Percentiles rank a stretch among this genome's conserved stretches.
Evolutionary conservation across 2,113 vertebrate species (phyloP).

Genomic region (Vimba vimba): DNA sequence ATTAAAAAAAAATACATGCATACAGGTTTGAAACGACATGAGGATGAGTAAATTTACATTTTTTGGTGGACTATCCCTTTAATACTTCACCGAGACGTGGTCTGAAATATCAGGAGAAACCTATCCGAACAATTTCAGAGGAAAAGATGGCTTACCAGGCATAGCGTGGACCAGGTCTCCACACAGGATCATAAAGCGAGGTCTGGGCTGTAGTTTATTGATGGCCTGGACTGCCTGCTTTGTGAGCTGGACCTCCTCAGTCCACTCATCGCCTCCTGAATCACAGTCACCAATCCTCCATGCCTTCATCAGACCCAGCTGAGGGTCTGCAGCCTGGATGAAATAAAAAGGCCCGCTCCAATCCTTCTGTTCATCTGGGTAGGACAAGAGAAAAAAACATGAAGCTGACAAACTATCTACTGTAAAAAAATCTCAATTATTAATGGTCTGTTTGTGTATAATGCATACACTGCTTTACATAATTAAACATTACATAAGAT

Average conservation of each 20-base stretch:
- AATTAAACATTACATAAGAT: constrained; percentile 52
- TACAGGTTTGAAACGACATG: no score
- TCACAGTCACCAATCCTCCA: constrained; percentile 83
- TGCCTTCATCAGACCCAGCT: constrained; percentile 95
- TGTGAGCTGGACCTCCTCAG: constrained; percentile 85
- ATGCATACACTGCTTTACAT: constrained; percentile 60
- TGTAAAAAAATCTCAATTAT: constrained; percentile 57
- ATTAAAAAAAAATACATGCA: no score
- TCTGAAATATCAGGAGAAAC: background rate
- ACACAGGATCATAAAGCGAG: constrained; percentile 90
- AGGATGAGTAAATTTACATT: no score
- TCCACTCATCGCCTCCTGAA: constrained; percentile 88
- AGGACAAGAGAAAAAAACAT: constrained; percentile 1
- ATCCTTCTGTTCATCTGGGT: constrained; percentile 80
- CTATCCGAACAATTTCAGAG: background rate
- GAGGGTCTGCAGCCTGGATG: constrained; percentile 92
- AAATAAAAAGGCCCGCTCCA: constrained; percentile 94
- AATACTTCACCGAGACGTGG: no score
- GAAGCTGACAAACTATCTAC: constrained; percentile 21
- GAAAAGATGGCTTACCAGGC: constrained; percentile 82
- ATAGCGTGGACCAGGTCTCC: constrained; percentile 93
- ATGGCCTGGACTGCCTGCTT: constrained; percentile 84
- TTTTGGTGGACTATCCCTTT: no score
- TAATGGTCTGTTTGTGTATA: constrained; percentile 48
- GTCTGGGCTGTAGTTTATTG: constrained; percentile 84